These are phyloP conservation scores for Mimumesa dahlbomi DNA, from an alignment of 2,888 invertebrate genomes.

Conservation along the genomic window DNA sequence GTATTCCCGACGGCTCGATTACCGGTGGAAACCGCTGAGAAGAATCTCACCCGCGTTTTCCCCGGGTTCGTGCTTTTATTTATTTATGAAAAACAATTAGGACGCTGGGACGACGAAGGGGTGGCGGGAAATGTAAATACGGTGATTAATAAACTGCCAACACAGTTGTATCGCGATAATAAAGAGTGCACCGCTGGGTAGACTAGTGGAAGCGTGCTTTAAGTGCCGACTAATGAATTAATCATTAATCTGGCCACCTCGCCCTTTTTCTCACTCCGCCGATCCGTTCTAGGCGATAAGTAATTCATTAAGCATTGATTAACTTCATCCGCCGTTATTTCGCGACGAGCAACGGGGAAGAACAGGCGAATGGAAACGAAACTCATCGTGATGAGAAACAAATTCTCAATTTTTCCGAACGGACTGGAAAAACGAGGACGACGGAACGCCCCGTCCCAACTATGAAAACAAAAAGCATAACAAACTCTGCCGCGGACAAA, in stretches of 20 bases:
- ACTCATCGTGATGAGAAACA: too few relatives aligned
- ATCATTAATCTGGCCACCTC: slow-evolving; percentile 34
- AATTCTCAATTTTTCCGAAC: too few relatives aligned
- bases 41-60: too few relatives aligned
- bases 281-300: slow-evolving; percentile 29
- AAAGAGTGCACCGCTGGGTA: not conserved
- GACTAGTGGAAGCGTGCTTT: slow-evolving; percentile 1
- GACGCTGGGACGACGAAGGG: too few relatives aligned
- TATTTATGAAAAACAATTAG: too few relatives aligned
- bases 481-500: too few relatives aligned
- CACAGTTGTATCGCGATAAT: not conserved
- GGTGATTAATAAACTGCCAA: not conserved
- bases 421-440: too few relatives aligned
- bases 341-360: not conserved
- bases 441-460: too few relatives aligned
- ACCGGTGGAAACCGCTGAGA: too few relatives aligned
- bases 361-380: not conserved
- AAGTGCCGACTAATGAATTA: slow-evolving; percentile 23
- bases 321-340: slow-evolving; percentile 15
- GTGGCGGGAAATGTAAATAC: not conserved
- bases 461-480: too few relatives aligned
- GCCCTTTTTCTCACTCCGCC: slow-evolving; percentile 26
- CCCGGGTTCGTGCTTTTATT: too few relatives aligned
- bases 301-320: slow-evolving; percentile 38
- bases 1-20: not conserved